These are phyloP conservation scores for Meta bourneti DNA, from an alignment of 2,888 invertebrate genomes.

Conservation along the genomic window DNA sequence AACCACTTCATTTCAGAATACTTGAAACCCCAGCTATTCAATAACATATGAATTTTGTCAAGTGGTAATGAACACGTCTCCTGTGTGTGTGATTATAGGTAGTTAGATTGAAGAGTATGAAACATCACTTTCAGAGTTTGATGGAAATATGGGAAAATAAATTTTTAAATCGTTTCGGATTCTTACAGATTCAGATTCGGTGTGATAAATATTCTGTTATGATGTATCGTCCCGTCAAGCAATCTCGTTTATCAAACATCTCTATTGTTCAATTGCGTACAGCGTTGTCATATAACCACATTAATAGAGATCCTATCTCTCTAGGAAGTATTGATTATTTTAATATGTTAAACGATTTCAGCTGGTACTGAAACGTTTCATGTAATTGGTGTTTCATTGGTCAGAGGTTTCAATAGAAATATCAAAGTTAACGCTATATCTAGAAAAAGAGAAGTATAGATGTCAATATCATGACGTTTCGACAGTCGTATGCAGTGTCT, in stretches of 20 bases:
- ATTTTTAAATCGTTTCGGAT: neutral
- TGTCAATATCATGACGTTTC: neutral
- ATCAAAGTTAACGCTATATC: slow-evolving; percentile 2
- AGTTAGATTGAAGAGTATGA: neutral
- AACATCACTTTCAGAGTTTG: neutral
- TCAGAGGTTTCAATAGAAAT: too few relatives aligned
- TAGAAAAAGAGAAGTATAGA: neutral
- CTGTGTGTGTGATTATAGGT: neutral
- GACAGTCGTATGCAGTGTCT: slow-evolving; percentile 35
- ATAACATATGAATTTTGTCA: neutral
- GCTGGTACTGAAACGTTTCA: too few relatives aligned
- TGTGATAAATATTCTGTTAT: too few relatives aligned
- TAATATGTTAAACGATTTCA: too few relatives aligned
- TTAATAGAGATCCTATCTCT: too few relatives aligned
- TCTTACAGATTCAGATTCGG: too few relatives aligned
- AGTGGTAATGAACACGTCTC: neutral
- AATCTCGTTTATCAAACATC: too few relatives aligned
- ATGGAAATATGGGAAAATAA: neutral
- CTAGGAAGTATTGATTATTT: too few relatives aligned
- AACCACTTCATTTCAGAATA: neutral
- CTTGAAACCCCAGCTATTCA: neutral
- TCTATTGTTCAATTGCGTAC: too few relatives aligned
- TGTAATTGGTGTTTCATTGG: too few relatives aligned
- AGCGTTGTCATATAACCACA: too few relatives aligned
- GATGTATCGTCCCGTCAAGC: too few relatives aligned